Percentiles rank a stretch among this genome's conserved stretches.
Evolutionary conservation across 2,888 invertebrate genomes (phyloP).

Genomic region (Strigamia crassipes): DNA sequence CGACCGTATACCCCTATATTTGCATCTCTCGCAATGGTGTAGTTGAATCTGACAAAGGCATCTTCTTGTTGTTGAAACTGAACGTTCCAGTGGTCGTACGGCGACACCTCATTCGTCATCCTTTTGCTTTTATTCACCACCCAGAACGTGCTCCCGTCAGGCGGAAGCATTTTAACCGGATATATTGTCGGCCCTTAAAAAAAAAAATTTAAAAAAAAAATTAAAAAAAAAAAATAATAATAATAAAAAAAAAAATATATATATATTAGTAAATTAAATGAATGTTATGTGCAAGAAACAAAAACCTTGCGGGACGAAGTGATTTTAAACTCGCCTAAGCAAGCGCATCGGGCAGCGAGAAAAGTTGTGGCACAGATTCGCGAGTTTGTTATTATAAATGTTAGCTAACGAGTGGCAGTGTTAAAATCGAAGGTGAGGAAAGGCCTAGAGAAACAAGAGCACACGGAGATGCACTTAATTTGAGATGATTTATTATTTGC

Average conservation of each 20-base stretch:
- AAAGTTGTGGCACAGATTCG: not conserved
- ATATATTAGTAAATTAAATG: not conserved
- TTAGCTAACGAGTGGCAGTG: not conserved
- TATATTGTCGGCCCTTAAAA: slow-evolving; percentile 79
- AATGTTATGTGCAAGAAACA: not conserved
- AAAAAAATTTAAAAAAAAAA: not conserved
- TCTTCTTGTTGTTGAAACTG: slow-evolving; percentile 76
- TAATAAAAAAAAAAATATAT: not conserved
- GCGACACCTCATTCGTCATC: slow-evolving; percentile 80
- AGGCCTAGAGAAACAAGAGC: not conserved
- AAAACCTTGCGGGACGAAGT: not conserved
- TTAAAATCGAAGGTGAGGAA: slow-evolving; percentile 8
- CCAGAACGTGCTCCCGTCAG: slow-evolving; percentile 88
- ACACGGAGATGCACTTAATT: too few relatives aligned
- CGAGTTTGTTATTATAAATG: not conserved
- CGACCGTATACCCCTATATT: slow-evolving; percentile 56
- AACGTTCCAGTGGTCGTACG: slow-evolving; percentile 91
- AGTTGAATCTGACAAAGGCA: slow-evolving; percentile 66
- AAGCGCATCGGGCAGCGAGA: slow-evolving; percentile 22
- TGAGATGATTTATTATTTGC: not conserved
- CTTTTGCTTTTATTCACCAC: slow-evolving; percentile 81
- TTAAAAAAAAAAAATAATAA: not conserved
- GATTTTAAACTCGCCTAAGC: not conserved
- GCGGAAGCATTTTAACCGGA: slow-evolving; percentile 87
- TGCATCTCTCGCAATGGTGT: slow-evolving; percentile 71